phyloP scores from a whole-genome alignment of 1,140 invertebrate genomes.

The Globodera rostochiensis region DNA sequence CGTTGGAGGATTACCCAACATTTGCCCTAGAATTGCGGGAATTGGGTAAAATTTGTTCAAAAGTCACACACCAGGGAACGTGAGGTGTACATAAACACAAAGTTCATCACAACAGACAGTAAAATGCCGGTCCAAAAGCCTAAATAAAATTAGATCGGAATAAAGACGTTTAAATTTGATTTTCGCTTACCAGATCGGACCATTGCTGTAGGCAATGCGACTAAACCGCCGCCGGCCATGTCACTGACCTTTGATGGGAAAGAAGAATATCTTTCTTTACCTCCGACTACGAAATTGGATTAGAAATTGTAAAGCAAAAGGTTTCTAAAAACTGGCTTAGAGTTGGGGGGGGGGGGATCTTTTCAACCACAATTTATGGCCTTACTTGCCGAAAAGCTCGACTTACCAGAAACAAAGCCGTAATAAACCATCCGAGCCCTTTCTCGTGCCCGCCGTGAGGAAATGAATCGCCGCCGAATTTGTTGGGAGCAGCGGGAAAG shows the following conservation, averaged over 20 bases:
- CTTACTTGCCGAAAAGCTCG: no score
- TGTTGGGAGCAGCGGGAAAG: slow-evolving; percentile 8
- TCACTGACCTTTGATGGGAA: slow-evolving; percentile 56
- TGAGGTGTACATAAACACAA: slow-evolving; percentile 50
- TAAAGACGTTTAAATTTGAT: slow-evolving; percentile 14
- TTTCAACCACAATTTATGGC: no score
- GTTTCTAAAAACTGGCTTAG: no score
- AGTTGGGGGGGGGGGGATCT: no score
- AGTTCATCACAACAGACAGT: slow-evolving; percentile 51
- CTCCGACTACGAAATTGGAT: no score
- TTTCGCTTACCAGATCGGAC: slow-evolving; percentile 45
- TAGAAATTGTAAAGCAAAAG: no score
- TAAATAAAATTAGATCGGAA: slow-evolving; percentile 29
- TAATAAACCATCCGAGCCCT: slow-evolving; percentile 26
- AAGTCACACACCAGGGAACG: slow-evolving; percentile 63
- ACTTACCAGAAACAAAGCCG: slow-evolving; percentile 23
- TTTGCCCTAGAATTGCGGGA: slow-evolving; percentile 65
- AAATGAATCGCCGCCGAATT: neutral
- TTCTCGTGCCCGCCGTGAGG: neutral
- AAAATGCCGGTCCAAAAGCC: slow-evolving; percentile 55
- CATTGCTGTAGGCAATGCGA: slow-evolving; percentile 62
- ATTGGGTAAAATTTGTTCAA: neutral
- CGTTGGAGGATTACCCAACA: slow-evolving; percentile 77
- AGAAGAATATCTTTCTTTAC: neutral
- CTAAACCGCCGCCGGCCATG: slow-evolving; percentile 61